phyloP scores from a whole-genome alignment of 2,113 vertebrate species.

The Romanogobio albipinnatus region DNA sequence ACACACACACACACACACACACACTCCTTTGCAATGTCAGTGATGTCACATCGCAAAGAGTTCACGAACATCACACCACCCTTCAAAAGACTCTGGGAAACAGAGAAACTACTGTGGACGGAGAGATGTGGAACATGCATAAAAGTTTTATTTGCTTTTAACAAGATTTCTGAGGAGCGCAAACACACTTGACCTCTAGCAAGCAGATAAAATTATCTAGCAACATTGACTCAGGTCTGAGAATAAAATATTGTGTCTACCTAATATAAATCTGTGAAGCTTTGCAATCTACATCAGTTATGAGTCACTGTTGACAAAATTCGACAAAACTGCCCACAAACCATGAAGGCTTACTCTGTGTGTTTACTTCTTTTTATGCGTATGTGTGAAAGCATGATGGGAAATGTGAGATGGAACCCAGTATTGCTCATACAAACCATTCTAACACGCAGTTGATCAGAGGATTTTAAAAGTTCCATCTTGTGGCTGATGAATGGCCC shows the following conservation, averaged over 20 bases:
- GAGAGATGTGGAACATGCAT: not conserved
- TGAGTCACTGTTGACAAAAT: conserved; percentile 3
- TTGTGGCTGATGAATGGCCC: not conserved
- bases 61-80: conserved; percentile 56
- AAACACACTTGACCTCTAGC: not conserved
- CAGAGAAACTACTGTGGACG: conserved; percentile 51
- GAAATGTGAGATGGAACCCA: not conserved
- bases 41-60: conserved; percentile 50
- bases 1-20: conserved; percentile 42
- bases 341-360: not conserved
- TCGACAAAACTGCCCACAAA: conserved; percentile 11
- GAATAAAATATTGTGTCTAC: not conserved
- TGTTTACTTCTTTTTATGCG: not conserved
- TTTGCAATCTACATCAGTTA: not conserved
- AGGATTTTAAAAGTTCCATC: not conserved
- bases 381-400: not conserved
- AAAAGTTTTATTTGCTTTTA: conserved; percentile 22
- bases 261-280: conserved; percentile 2
- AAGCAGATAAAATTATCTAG: not conserved
- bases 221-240: not conserved
- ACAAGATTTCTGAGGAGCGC: not conserved
- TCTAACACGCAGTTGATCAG: not conserved
- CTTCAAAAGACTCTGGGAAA: conserved; percentile 50
- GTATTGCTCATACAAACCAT: conserved; percentile 14
- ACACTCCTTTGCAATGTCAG: conserved; percentile 31